Evolutionary conservation across 2,797 vertebrate genomes (phyloP).

Genomic region (Premnoplex brunnescens): DNA sequence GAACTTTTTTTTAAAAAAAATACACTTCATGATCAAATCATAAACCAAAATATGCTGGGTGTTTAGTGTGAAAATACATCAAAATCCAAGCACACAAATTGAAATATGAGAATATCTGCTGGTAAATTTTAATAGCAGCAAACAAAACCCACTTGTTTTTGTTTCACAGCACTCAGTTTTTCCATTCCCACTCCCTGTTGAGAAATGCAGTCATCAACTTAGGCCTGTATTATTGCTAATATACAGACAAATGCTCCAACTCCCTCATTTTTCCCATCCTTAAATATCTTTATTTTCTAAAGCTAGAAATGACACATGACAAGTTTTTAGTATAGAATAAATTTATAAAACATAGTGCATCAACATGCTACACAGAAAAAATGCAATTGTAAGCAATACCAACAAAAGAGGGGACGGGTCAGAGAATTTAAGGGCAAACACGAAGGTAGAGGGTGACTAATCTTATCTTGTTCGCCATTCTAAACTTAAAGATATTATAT

Average conservation of each 20-base stretch:
- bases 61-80: not conserved
- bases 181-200: not conserved
- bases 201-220: not conserved
- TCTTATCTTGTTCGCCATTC: not conserved
- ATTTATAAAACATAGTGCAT: not conserved
- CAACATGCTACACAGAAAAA: not conserved
- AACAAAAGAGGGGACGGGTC: not conserved
- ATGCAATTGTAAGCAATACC: not conserved
- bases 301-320: not conserved
- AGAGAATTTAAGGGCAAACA: not conserved
- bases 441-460: not conserved
- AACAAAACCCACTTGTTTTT: not conserved
- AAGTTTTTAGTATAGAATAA: not conserved
- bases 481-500: not conserved
- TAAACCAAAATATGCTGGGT: not conserved
- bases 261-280: not conserved
- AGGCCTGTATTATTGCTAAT: not conserved
- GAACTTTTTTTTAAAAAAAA: not conserved
- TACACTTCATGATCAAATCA: not conserved
- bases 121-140: not conserved
- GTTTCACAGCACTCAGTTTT: not conserved
- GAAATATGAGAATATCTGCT: not conserved
- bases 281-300: not conserved
- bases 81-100: not conserved
- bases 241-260: not conserved